Evolutionary conservation across 2,113 vertebrate genomes (phyloP).

Genomic region (Antechinus stuartii): DNA sequence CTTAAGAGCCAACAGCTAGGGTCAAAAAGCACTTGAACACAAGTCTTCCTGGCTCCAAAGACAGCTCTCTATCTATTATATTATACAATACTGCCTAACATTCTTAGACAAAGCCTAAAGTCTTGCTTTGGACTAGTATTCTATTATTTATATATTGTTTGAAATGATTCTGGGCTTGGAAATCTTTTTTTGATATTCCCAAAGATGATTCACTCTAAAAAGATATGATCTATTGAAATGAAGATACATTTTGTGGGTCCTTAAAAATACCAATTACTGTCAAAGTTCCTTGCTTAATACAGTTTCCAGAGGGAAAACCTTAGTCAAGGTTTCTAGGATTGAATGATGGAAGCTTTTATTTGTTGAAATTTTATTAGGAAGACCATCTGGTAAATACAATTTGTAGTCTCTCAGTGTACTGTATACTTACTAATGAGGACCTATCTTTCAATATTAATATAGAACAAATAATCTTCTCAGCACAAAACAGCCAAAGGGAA

Average conservation of each 20-base stretch:
- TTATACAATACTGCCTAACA: neutral
- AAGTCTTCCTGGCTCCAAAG: too few relatives aligned
- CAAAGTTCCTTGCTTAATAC: neutral
- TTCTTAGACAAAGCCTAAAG: neutral
- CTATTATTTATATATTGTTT: neutral
- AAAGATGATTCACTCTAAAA: neutral
- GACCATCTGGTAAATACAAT: constrained; percentile 4
- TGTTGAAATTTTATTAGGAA: neutral
- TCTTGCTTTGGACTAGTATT: neutral
- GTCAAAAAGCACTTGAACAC: neutral
- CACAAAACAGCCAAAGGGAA: neutral
- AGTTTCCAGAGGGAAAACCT: neutral
- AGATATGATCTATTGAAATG: neutral
- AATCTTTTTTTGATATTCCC: neutral
- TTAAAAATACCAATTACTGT: neutral
- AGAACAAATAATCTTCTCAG: neutral
- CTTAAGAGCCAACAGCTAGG: neutral
- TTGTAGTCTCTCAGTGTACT: neutral
- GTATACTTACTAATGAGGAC: neutral
- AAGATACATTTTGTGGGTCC: neutral
- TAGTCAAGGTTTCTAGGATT: neutral
- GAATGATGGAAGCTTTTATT: neutral
- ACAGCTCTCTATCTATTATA: too few relatives aligned
- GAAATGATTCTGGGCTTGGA: neutral
- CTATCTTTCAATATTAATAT: neutral